These are phyloP conservation scores for Sinella curviseta DNA, from an alignment of 1,140 invertebrate species.

Conservation along the genomic window DNA sequence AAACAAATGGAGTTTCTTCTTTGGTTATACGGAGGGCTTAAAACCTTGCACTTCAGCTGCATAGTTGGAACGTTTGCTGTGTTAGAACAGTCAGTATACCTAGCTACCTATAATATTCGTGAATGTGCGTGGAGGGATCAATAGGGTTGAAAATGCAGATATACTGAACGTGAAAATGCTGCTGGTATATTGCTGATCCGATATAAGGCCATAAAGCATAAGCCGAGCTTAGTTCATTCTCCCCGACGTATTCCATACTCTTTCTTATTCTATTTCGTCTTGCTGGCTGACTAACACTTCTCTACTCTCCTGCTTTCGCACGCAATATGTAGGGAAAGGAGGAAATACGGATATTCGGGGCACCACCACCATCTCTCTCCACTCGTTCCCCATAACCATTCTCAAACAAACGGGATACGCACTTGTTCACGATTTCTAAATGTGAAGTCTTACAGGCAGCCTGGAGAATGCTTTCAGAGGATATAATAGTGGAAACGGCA, in stretches of 20 bases:
- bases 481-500: not conserved
- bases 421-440: slow-evolving; percentile 20
- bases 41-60: not conserved
- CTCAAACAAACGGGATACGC: not conserved
- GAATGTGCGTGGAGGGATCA: not conserved
- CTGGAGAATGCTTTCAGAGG: not conserved
- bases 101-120: too few species aligned
- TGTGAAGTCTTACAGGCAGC: not conserved
- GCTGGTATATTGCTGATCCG: not conserved
- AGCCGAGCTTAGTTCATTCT: not conserved
- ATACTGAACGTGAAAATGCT: not conserved
- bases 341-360: not conserved
- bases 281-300: too few species aligned
- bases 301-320: not conserved
- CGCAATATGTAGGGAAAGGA: not conserved
- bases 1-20: not conserved
- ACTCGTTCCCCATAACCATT: not conserved
- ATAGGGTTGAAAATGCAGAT: not conserved
- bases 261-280: too few species aligned
- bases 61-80: too few species aligned
- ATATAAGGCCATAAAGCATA: slow-evolving; percentile 1
- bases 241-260: not conserved
- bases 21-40: not conserved
- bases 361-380: not conserved
- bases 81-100: too few species aligned